Evolutionary conservation across 2,888 invertebrate species (phyloP), one percentile per base, ranked within the genome.

Genomic region (Phlogophora meticulosa): DNA sequence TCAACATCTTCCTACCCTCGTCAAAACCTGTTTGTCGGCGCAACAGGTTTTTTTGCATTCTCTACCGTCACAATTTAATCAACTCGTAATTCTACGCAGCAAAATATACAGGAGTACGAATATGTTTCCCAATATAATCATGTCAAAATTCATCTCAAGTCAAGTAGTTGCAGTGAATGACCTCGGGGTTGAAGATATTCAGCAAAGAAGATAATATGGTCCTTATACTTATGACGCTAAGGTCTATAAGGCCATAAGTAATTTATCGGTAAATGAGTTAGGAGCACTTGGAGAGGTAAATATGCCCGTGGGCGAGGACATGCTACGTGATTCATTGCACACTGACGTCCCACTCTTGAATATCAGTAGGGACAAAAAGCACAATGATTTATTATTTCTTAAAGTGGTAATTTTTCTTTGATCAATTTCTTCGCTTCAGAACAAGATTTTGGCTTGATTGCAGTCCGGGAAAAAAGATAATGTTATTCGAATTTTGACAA

Each of bases 221-320:
- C 86, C 87, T 86, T 92, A 89, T 78, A 40, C 1, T 55, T 40
- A 66, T 68, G 43, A 57, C 20, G 42, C 72, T 87, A 92, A 81
- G 85, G 90, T 87, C 75, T 80, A 87, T 70, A 86, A 78, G 85
- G 74, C 75, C 62, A 72, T 72, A 68, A 66, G 65, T 64, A 65
- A 72, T 80, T 77, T 71, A 79, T 76, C 76, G 51, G 77, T 85
- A 82, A 87, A 85, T 87, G 81, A 87, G 81, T 81, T 81, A 85
- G 85, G 85, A 88, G 87, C 88, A 86, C 87, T 90, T 88, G 84
- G 84, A 87, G 89, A 89, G 88, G 89, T 91, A 92, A 92, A 90
- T 90, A 88, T 88, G 88, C 86, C 87, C 85, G 91, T 94, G 91
- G 93, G 93, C 92, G 92, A 91, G 87, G 88, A 90, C 87, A 88